These are phyloP conservation scores for Holacanthella duospinosa DNA, from an alignment of 2,888 invertebrate species.

Conservation along the genomic window DNA sequence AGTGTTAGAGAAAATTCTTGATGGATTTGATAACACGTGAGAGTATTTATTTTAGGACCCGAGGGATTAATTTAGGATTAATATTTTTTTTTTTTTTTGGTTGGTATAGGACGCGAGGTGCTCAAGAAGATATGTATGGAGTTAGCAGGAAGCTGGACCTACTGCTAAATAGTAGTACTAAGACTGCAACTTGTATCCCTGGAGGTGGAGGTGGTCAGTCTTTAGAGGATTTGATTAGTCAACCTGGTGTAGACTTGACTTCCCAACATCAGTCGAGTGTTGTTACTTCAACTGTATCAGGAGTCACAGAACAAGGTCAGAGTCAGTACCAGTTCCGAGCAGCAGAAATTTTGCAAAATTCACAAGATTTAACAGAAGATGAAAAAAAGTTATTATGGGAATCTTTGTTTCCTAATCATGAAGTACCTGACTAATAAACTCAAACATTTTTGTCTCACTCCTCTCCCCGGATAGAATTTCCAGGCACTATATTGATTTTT, in stretches of 20 bases:
- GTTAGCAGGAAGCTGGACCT: neutral
- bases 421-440: conserved; percentile 20
- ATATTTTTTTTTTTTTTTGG: too few relatives aligned
- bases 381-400: conserved; percentile 30
- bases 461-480: too few relatives aligned
- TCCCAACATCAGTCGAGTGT: too few relatives aligned
- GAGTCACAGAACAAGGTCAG: neutral
- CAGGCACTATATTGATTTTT: too few relatives aligned
- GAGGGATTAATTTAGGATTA: neutral
- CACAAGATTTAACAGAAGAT: conserved; percentile 26
- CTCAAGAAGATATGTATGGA: neutral
- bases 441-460: too few relatives aligned
- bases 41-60: conserved; percentile 26
- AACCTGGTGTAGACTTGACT: too few relatives aligned
- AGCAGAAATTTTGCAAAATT: conserved; percentile 14
- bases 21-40: conserved; percentile 54
- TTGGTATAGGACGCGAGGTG: neutral
- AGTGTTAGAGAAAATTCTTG: conserved; percentile 53
- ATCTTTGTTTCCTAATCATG: conserved; percentile 17
- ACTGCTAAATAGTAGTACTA: neutral
- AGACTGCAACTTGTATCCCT: neutral
- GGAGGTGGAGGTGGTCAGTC: neutral
- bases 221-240: neutral
- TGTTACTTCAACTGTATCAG: neutral
- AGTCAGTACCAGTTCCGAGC: neutral